Percentiles rank a stretch among this genome's conserved stretches.
These are phyloP conservation scores for Mythimna impura DNA, from an alignment of 2,888 invertebrate genomes.

Conservation along the genomic window DNA sequence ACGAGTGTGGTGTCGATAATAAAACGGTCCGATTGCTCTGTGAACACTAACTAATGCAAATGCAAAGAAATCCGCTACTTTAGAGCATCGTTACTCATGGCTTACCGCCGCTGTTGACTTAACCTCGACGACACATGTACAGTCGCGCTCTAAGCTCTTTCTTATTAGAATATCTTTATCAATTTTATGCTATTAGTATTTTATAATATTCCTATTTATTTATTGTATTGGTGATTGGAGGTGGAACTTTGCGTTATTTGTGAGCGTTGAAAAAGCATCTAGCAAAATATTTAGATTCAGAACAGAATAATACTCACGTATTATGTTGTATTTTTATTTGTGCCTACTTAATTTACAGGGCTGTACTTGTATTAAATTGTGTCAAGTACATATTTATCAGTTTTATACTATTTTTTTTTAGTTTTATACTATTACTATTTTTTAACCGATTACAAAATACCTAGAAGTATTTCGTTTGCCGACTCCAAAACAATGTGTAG, in stretches of 20 bases:
- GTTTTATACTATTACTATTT: not conserved
- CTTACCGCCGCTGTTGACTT: slow-evolving; percentile 83
- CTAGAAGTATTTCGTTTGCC: not conserved
- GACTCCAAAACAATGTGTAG: too few relatives aligned
- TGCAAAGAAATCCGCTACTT: slow-evolving; percentile 84
- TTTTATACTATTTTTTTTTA: not conserved
- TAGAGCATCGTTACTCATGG: slow-evolving; percentile 83
- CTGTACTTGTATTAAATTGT: not conserved
- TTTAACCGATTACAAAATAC: not conserved
- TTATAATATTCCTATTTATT: slow-evolving; percentile 11
- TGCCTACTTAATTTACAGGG: not conserved
- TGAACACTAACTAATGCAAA: slow-evolving; percentile 78
- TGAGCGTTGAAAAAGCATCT: not conserved
- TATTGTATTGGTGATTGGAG: not conserved
- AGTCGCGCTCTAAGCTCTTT: slow-evolving; percentile 56
- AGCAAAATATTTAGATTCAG: not conserved
- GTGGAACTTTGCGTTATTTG: not conserved
- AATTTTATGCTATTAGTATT: slow-evolving; percentile 31
- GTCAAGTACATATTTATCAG: not conserved
- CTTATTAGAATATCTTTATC: slow-evolving; percentile 43
- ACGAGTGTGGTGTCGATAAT: slow-evolving; percentile 71
- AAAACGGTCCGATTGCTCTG: slow-evolving; percentile 69
- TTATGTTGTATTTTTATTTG: not conserved
- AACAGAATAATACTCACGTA: not conserved
- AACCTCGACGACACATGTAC: slow-evolving; percentile 71